phyloP scores from a whole-genome alignment of 2,888 invertebrate species.

The Drosophila rellima region DNA sequence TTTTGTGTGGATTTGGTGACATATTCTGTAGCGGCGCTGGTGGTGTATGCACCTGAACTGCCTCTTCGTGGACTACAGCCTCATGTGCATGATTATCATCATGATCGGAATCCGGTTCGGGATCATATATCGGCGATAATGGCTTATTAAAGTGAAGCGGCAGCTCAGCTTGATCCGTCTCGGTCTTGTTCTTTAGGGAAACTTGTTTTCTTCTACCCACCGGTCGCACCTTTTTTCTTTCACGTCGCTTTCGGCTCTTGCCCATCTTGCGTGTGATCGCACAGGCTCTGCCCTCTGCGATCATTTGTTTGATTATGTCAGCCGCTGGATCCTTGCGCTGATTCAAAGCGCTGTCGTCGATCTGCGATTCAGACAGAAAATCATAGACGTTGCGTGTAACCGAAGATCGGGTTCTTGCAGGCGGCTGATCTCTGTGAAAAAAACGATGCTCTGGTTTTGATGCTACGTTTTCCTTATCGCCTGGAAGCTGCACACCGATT shows the following conservation, averaged over 20 bases:
- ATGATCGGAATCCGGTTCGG: slow-evolving; percentile 15
- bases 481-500: neutral
- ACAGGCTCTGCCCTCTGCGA: slow-evolving; percentile 87
- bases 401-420: slow-evolving; percentile 48
- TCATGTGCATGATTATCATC: neutral
- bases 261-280: slow-evolving; percentile 86
- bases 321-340: slow-evolving; percentile 71
- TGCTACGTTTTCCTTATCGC: neutral
- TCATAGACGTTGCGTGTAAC: slow-evolving; percentile 76
- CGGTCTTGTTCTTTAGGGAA: slow-evolving; percentile 32
- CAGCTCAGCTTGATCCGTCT: neutral
- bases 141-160: neutral
- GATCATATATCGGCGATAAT: slow-evolving; percentile 58
- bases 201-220: slow-evolving; percentile 60
- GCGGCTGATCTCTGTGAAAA: slow-evolving; percentile 59
- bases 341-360: slow-evolving; percentile 63
- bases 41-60: slow-evolving; percentile 17
- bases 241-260: slow-evolving; percentile 44
- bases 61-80: neutral
- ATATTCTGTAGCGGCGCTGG: neutral
- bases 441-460: slow-evolving; percentile 34
- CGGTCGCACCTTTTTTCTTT: slow-evolving; percentile 39
- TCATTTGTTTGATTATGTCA: slow-evolving; percentile 83
- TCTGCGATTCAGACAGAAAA: slow-evolving; percentile 81
- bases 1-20: neutral